Evolutionary conservation across 2,113 vertebrate genomes (phyloP).

Genomic region (human): DNA sequence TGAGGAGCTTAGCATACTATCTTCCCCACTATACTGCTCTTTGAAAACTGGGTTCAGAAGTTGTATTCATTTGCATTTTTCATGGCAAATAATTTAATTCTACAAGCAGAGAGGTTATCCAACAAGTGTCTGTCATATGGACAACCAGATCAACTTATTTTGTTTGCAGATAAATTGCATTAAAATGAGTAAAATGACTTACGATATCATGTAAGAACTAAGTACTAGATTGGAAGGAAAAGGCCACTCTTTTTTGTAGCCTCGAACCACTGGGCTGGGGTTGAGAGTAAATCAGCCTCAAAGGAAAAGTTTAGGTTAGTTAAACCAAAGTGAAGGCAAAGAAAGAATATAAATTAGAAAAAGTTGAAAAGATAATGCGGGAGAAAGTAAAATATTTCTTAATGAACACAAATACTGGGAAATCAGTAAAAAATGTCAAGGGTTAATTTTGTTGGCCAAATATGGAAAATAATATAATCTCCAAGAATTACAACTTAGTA

Average conservation of each 20-base stretch:
- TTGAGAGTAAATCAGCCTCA: background rate
- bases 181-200: background rate
- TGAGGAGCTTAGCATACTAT: background rate
- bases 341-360: background rate
- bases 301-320: background rate
- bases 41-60: background rate
- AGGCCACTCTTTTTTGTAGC: background rate
- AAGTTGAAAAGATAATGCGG: background rate
- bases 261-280: background rate
- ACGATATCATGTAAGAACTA: background rate
- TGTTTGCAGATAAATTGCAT: background rate
- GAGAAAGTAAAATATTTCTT: background rate
- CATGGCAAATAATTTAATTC: background rate
- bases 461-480: background rate
- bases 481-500: background rate
- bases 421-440: background rate
- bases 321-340: background rate
- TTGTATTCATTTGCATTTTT: conserved; percentile 21
- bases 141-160: background rate
- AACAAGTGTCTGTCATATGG: background rate
- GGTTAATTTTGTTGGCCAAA: conserved; percentile 5
- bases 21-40: background rate
- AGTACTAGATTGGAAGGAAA: background rate
- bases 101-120: background rate
- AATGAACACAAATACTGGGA: conserved; percentile 20